phyloP scores from a whole-genome alignment of 1,140 invertebrate genomes.

The Geopemphigus sp. region DNA sequence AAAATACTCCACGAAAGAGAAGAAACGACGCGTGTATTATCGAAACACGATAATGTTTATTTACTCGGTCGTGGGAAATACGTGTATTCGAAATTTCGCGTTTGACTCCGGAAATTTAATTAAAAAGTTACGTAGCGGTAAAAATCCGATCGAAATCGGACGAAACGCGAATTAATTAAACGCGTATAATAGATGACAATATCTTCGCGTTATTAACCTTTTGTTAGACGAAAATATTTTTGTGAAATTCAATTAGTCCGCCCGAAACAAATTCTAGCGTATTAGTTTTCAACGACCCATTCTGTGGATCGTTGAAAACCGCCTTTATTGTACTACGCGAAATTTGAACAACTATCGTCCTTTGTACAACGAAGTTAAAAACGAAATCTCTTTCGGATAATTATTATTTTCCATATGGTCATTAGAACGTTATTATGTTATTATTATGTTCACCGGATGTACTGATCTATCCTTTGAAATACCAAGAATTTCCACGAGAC shows the following conservation, averaged over 20 bases:
- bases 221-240: neutral
- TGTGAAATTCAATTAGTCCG: no score
- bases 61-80: no score
- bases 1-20: no score
- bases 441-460: neutral
- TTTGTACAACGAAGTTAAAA: neutral
- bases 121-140: neutral
- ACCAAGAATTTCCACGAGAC: neutral
- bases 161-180: neutral
- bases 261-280: no score
- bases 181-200: neutral
- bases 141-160: neutral
- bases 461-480: neutral
- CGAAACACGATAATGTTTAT: no score
- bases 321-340: no score
- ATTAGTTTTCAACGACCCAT: no score
- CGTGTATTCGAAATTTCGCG: neutral
- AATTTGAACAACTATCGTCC: no score
- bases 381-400: no score
- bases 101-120: constrained; percentile 2
- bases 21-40: no score
- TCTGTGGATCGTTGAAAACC: no score
- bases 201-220: neutral
- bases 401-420: no score
- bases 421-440: neutral